These are phyloP conservation scores for Myrmecophaga tridactyla DNA, from an alignment of 2,113 vertebrate species.

Conservation along the genomic window DNA sequence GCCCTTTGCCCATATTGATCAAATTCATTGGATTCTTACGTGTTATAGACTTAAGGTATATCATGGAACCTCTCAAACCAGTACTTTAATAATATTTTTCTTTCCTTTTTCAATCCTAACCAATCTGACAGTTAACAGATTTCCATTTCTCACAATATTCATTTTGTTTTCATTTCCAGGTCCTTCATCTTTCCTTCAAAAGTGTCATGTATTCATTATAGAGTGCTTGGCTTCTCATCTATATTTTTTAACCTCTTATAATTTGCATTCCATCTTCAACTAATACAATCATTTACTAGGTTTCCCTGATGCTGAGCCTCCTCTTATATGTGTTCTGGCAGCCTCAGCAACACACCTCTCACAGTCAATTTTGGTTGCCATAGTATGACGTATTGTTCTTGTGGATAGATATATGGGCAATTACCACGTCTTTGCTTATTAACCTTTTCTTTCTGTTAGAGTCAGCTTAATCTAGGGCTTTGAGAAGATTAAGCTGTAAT, in stretches of 20 bases:
- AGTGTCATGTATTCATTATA: not conserved
- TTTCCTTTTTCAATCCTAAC: not conserved
- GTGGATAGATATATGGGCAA: not conserved
- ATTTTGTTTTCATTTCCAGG: not conserved
- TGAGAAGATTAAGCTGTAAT: not conserved
- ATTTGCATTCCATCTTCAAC: not conserved
- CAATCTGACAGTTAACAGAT: not conserved
- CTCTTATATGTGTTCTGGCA: rapidly evolving
- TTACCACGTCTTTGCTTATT: not conserved
- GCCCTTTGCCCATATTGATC: rapidly evolving
- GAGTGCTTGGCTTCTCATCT: not conserved
- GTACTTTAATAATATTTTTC: not conserved
- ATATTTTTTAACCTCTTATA: not conserved
- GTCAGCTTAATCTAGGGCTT: not conserved
- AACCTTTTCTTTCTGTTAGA: not conserved
- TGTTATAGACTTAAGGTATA: rapidly evolving
- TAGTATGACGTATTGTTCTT: rapidly evolving
- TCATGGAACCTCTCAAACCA: not conserved
- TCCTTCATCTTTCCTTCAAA: not conserved
- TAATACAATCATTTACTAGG: rapidly evolving
- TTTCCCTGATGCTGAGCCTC: not conserved
- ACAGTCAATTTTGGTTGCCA: not conserved
- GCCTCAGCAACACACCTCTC: not conserved
- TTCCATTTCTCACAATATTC: too few species aligned
- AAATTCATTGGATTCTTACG: too few species aligned